Conservation (phyloP, 2,113 vertebrate genomes). For the Oncorhynchus masou region DNA sequence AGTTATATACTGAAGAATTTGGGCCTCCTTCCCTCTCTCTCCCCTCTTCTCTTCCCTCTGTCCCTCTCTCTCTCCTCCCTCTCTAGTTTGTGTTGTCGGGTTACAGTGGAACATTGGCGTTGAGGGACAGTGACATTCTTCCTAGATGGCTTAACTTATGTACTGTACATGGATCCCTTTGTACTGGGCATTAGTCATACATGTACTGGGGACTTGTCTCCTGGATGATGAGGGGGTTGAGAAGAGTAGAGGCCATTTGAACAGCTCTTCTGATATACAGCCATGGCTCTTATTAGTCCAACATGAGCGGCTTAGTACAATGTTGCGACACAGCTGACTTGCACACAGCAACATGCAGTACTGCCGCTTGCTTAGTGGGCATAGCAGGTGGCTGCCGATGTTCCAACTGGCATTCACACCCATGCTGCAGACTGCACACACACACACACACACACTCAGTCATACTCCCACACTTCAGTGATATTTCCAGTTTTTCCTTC, state of each 20-base stretch:
- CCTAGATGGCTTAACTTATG: constrained; percentile 41
- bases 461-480: not conserved
- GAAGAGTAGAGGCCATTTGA: constrained; percentile 27
- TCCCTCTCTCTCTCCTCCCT: constrained; percentile 27
- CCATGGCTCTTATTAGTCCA: constrained; percentile 7
- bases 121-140: constrained; percentile 49
- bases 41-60: constrained; percentile 15
- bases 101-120: constrained; percentile 30
- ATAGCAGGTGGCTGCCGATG: constrained; percentile 5
- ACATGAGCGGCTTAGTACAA: not conserved
- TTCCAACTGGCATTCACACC: constrained; percentile 37
- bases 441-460: not conserved
- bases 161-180: constrained; percentile 47
- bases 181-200: constrained; percentile 59
- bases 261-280: constrained; percentile 19
- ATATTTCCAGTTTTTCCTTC: constrained; percentile 38
- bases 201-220: constrained; percentile 43
- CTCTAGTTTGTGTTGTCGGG: constrained; percentile 44
- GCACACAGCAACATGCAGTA: constrained; percentile 34
- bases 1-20: constrained; percentile 50
- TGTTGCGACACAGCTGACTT: constrained; percentile 41
- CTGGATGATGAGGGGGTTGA: not conserved
- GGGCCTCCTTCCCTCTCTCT: constrained; percentile 24
- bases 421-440: not conserved
- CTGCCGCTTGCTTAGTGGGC: constrained; percentile 9